Conservation (phyloP, 2,113 vertebrate genomes). For the Eclectus roratus region DNA sequence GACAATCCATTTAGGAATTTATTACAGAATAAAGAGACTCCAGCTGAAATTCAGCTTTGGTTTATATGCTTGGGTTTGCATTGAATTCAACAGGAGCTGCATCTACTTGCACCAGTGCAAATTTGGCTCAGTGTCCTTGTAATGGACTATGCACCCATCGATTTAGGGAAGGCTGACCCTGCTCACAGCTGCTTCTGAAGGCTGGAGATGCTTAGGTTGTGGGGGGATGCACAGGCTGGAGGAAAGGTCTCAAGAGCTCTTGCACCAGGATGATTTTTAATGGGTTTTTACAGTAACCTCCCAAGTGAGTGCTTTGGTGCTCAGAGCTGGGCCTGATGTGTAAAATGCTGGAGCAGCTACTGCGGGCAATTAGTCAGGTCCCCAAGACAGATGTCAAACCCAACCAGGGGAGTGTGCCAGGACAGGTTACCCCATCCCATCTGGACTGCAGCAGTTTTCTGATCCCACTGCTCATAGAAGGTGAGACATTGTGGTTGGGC, state of each 20-base stretch:
- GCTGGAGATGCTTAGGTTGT: neutral
- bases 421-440: neutral
- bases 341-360: neutral
- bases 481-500: fast-evolving
- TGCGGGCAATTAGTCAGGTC: neutral
- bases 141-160: neutral
- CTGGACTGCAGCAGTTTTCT: neutral
- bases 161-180: neutral
- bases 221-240: neutral
- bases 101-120: neutral
- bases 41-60: constrained; percentile 1
- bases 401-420: neutral
- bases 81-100: neutral
- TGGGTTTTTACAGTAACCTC: neutral
- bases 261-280: neutral
- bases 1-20: constrained; percentile 16
- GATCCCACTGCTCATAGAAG: neutral
- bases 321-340: neutral
- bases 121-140: neutral
- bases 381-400: neutral
- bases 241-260: neutral
- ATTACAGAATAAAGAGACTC: constrained; percentile 48
- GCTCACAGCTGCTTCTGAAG: neutral
- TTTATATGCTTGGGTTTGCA: neutral
- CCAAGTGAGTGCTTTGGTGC: neutral